Evolutionary conservation across 2,797 vertebrate species (phyloP), one percentile per base, ranked within the genome.

Genomic region (Centropyge bicolor): DNA sequence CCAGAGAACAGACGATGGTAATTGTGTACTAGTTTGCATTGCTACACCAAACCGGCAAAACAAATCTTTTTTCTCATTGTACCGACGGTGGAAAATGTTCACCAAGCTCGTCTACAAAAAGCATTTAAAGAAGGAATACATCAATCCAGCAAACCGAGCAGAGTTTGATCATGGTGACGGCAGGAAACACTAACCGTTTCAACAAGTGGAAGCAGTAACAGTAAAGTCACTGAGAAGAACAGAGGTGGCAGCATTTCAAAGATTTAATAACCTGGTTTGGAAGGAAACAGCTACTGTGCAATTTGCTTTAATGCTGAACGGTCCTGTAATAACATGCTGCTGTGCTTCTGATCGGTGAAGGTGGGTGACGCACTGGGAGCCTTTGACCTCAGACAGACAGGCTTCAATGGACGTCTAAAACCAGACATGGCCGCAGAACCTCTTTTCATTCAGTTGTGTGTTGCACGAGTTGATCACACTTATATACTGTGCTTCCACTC

Each of bases 311-410:
- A 31, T 41, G 11, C 35, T 16, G 11, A 16, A 52, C 36, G 31
- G 16, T 17, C 12, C 4, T 12, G 9, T 38, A 19, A 22, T 24
- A 45, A 10, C 20, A 48, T 27, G 13, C 35, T 60, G 54, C 24
- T 64, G n/a, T 9, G 9, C n/a, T 22, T 6, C 65, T 31, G 20
- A 43, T 51, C 36, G 59, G 41, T 45, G 38, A 45, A 45, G 27
- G 35, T 27, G n/a, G 20, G 11, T 12, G 14, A 12, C 16, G 51
- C 6, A 13, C 13, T 31, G 27, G 8, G 3, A 14, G 22, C 11
- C 49, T 51, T 43, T 72, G 51, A 76, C 57, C 49, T 63, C 68
- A 43, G 48, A 68, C 59, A 24, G 5, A 17, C 48, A 19, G 22
- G 45, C 27, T 22, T 31, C n/a, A 4, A n/a, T 35, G 7, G 41